Conservation (phyloP, 1,140 invertebrate genomes). For the Proales similis region DNA sequence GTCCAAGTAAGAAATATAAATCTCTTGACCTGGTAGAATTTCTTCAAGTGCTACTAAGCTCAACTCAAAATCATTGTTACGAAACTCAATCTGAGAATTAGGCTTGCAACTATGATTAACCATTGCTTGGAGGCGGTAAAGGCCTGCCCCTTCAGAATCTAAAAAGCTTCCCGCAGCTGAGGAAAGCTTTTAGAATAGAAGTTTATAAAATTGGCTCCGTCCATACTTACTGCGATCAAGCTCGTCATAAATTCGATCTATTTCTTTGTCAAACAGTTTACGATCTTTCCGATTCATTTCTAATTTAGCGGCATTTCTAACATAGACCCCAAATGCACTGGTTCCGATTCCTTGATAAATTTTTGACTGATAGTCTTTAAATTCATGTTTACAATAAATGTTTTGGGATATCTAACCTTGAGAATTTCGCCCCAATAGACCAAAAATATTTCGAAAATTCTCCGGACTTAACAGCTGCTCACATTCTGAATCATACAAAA, state of each 20-base stretch:
- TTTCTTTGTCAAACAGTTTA: slow-evolving; percentile 60
- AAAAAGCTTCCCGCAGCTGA: slow-evolving; percentile 76
- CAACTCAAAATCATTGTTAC: slow-evolving; percentile 71
- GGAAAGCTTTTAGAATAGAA: slow-evolving; percentile 42
- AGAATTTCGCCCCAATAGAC: slow-evolving; percentile 80
- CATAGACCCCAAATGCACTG: slow-evolving; percentile 74
- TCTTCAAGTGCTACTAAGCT: slow-evolving; percentile 66
- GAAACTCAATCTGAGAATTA: slow-evolving; percentile 76
- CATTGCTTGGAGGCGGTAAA: slow-evolving; percentile 74
- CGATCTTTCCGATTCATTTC: not conserved
- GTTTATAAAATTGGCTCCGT: not conserved
- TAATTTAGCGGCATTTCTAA: slow-evolving; percentile 61
- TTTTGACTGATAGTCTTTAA: slow-evolving; percentile 7
- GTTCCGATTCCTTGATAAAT: slow-evolving; percentile 30
- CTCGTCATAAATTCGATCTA: slow-evolving; percentile 73
- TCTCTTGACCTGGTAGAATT: slow-evolving; percentile 63
- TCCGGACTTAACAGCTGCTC: slow-evolving; percentile 73
- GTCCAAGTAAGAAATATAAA: slow-evolving; percentile 81
- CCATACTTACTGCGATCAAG: slow-evolving; percentile 67
- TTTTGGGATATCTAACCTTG: too few species aligned
- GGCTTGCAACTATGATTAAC: slow-evolving; percentile 85
- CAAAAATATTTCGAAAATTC: slow-evolving; percentile 76
- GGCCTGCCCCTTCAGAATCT: slow-evolving; percentile 83
- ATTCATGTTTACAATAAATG: not conserved
- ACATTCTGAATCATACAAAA: slow-evolving; percentile 43